A percentile compares a stretch with the other conserved stretches of the same genome.
These are phyloP conservation scores for Bombus huntii DNA, from an alignment of 1,140 invertebrate species.

Conservation along the genomic window DNA sequence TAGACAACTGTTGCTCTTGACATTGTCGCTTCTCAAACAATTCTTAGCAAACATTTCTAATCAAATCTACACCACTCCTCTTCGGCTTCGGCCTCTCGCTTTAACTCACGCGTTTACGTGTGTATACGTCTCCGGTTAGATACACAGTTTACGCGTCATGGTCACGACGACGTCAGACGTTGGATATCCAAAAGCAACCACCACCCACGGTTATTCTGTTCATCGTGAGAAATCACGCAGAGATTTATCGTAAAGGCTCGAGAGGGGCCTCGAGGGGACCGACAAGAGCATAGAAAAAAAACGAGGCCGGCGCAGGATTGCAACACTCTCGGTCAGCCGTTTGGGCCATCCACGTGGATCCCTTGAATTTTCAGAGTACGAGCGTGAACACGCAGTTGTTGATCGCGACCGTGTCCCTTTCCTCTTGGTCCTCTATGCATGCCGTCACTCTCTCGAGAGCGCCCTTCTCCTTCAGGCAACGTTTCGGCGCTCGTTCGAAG, in stretches of 20 bases:
- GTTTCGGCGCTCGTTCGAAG: neutral
- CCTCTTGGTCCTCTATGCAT: neutral
- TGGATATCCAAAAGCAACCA: neutral
- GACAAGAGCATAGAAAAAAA: conserved; percentile 28
- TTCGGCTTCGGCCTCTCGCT: neutral
- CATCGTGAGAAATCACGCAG: conserved; percentile 54
- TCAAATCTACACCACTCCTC: neutral
- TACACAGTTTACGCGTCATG: neutral
- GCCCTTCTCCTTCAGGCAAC: neutral
- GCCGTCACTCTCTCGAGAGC: neutral
- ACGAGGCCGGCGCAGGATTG: conserved; percentile 54
- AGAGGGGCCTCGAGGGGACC: neutral
- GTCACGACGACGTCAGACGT: neutral
- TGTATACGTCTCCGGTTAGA: neutral
- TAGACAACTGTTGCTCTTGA: neutral
- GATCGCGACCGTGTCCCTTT: conserved; percentile 15
- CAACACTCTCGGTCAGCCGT: conserved; percentile 58
- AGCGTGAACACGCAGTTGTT: conserved; percentile 20
- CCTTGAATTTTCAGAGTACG: conserved; percentile 62
- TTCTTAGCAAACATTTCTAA: neutral
- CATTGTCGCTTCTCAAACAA: neutral
- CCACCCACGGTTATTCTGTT: conserved; percentile 21
- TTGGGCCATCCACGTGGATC: conserved; percentile 70
- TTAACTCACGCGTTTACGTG: neutral
- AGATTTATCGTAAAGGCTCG: conserved; percentile 9